These are phyloP conservation scores for Cyphomyrmex costatus DNA, from an alignment of 1,140 invertebrate species.

Conservation along the genomic window DNA sequence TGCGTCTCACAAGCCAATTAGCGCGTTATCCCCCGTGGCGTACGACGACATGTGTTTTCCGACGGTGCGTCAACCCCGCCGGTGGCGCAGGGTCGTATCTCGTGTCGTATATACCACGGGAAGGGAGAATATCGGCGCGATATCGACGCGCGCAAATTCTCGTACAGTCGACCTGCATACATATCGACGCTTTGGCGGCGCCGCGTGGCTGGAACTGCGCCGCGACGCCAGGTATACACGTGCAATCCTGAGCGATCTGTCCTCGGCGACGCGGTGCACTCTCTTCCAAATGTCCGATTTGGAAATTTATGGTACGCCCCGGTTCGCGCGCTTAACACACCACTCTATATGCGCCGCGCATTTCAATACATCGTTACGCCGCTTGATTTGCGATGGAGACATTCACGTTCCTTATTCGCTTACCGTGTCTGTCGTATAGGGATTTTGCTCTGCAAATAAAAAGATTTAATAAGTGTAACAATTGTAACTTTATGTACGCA, in stretches of 20 bases:
- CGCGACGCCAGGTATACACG: slow-evolving; percentile 34
- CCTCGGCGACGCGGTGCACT: slow-evolving; percentile 19
- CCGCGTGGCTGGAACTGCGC: slow-evolving; percentile 81
- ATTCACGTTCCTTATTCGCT: not conserved
- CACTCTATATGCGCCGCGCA: slow-evolving; percentile 1
- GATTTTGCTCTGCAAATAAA: too few species aligned
- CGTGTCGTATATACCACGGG: slow-evolving; percentile 45
- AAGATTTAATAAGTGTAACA: too few species aligned
- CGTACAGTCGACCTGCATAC: slow-evolving; percentile 81
- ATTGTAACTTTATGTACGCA: too few species aligned
- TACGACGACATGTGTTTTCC: slow-evolving; percentile 81
- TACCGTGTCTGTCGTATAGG: not conserved
- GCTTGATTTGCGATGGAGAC: slow-evolving; percentile 5
- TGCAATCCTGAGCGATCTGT: slow-evolving; percentile 41
- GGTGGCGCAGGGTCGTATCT: slow-evolving; percentile 39
- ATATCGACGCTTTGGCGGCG: slow-evolving; percentile 82
- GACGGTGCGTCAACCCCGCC: slow-evolving; percentile 78
- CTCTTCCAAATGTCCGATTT: slow-evolving; percentile 46
- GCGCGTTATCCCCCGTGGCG: slow-evolving; percentile 49
- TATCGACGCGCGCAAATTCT: slow-evolving; percentile 81
- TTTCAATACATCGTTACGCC: slow-evolving; percentile 6
- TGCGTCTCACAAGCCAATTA: slow-evolving; percentile 7
- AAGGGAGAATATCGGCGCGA: slow-evolving; percentile 81
- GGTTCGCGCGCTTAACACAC: slow-evolving; percentile 41
- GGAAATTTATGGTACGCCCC: slow-evolving; percentile 46